Evolutionary conservation across 1,140 invertebrate species (phyloP), one percentile per base, ranked within the genome.

Genomic region (Ips nitidus): DNA sequence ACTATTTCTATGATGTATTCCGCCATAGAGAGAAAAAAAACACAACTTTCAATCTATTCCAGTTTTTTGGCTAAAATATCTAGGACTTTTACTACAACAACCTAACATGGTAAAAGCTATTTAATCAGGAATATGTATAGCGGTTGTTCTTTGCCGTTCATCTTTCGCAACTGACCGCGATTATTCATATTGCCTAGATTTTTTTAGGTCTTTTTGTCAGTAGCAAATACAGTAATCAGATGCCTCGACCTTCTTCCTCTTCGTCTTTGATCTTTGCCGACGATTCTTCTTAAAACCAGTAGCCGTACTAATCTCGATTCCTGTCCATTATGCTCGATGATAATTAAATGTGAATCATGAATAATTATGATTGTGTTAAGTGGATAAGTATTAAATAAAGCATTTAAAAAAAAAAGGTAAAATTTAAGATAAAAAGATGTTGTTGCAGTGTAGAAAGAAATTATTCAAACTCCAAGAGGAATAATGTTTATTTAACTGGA

Each of bases 181-280:
- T 62, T 62, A 62, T 62, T 62, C 60, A 62, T 62, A 52, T 62
- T 62, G 52, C 43, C 43, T 62, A 40, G 60, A 39, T 62, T 62
- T 22, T 22, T 62, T 62, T 62, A 50, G 60, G 60, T n/a, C 60
- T 62, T 62, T 62, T 62, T 62, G 42, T 36, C 57, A 59, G 57
- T 59, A 59, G 57, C 57, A 41, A 59, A 59, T 59, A 39, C 45
- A 40, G 45, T 62, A 62, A 62, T 62, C 60, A 62, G 60, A 64
- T 64, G 62, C 52, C 41, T 7, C 47, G 52, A 64, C 62, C 62
- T 64, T 64, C 50, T 64, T 64, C 62, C 62, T 62, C 40, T 42
- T 61, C 59, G 60, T 64, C 52, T 64, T 64, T 64, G 62, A 64
- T 64, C 62, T 55, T 36, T 38, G 52, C 62, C 62, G 62, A 64